Conservation (phyloP, 2,888 invertebrate species). For the Dyspetes luteomarginatus region DNA sequence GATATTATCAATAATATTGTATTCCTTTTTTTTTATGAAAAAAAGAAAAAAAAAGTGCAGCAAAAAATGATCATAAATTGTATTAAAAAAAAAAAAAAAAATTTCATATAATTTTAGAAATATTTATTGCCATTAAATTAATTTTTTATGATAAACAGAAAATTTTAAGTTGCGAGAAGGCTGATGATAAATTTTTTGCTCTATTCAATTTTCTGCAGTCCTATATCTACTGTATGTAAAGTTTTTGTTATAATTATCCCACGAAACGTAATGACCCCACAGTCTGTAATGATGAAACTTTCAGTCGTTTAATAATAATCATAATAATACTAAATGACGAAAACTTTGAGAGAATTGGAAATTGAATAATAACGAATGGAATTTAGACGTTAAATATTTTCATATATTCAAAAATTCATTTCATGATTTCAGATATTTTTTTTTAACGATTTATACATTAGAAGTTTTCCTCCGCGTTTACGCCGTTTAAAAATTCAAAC, state of each 20-base stretch:
- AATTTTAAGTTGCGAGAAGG: too few species aligned
- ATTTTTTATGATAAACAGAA: too few species aligned
- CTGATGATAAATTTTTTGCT: too few species aligned
- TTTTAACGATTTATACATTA: too few species aligned
- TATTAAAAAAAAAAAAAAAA: too few species aligned
- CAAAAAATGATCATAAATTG: too few species aligned
- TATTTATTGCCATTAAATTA: too few species aligned
- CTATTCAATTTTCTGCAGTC: too few species aligned
- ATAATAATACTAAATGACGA: background rate
- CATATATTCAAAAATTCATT: background rate
- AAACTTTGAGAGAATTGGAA: background rate
- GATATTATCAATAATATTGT: background rate
- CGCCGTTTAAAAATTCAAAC: background rate
- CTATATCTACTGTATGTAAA: too few species aligned
- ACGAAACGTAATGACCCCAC: background rate
- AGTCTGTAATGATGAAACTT: background rate
- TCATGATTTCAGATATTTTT: too few species aligned
- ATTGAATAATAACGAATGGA: background rate
- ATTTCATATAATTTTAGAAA: too few species aligned
- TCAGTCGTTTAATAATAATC: background rate
- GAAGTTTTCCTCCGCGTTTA: background rate
- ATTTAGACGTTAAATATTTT: background rate
- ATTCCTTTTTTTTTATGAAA: background rate
- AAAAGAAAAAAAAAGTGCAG: background rate
- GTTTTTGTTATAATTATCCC: too few species aligned